Percentiles rank a stretch among this genome's conserved stretches.
Conservation (phyloP, 2,113 vertebrate genomes). For the Mormyrus lacerda region DNA sequence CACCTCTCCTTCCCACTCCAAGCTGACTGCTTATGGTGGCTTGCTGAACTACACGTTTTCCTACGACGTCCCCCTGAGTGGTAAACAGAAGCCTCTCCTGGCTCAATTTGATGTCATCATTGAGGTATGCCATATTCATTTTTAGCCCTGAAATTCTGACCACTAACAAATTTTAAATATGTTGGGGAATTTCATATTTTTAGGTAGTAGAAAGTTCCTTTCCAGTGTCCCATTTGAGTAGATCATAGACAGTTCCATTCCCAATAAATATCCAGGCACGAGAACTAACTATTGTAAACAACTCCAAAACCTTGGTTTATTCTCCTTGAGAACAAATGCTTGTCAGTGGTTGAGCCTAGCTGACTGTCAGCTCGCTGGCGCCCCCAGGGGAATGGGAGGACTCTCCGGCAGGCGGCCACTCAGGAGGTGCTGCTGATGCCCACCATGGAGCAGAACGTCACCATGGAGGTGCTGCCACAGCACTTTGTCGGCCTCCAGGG, state of each 20-base stretch:
- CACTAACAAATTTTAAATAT: too few species aligned
- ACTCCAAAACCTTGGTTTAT: background rate
- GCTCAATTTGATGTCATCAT: conserved; percentile 64
- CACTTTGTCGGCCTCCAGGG: conserved; percentile 62
- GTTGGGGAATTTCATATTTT: background rate
- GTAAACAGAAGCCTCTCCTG: conserved; percentile 53
- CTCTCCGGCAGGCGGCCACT: conserved; percentile 58
- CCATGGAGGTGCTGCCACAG: conserved; percentile 56
- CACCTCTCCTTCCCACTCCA: conserved; percentile 30
- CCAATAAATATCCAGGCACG: background rate
- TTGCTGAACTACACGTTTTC: conserved; percentile 68
- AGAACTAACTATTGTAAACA: background rate
- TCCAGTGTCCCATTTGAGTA: background rate
- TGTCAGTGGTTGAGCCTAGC: background rate
- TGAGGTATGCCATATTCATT: conserved; percentile 58
- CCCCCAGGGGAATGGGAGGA: conserved; percentile 70
- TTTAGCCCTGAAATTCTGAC: background rate
- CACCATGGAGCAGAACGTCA: conserved; percentile 58
- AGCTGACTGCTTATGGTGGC: conserved; percentile 69
- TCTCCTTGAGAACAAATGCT: background rate
- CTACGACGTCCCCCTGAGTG: conserved; percentile 65
- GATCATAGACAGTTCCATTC: background rate
- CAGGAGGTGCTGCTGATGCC: conserved; percentile 62
- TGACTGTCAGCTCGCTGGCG: background rate
- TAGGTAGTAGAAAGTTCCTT: background rate